A percentile compares a stretch with the other conserved stretches of the same genome.
These are phyloP conservation scores for Symphodus melops DNA, from an alignment of 2,113 vertebrate genomes.

Conservation along the genomic window DNA sequence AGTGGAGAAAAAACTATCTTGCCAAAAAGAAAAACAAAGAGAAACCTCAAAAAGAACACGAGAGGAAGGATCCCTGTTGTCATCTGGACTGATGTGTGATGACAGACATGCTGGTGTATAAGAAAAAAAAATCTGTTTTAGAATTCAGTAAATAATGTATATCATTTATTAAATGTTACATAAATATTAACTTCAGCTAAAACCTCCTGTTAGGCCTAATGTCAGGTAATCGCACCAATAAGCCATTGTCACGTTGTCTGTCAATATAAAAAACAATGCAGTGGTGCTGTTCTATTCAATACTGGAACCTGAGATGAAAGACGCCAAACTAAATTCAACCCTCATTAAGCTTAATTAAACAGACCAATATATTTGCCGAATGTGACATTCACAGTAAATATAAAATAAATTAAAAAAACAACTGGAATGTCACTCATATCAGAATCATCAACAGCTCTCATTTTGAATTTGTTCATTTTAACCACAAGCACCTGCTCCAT, in stretches of 20 bases:
- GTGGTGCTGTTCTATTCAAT: neutral
- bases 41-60: conserved; percentile 2
- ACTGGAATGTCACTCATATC: neutral
- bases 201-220: neutral
- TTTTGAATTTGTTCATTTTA: conserved; percentile 18
- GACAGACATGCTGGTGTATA: neutral
- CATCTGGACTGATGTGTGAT: neutral
- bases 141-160: neutral
- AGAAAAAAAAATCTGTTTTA: neutral
- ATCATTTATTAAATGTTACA: neutral
- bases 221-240: neutral
- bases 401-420: neutral
- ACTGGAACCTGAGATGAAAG: neutral
- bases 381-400: neutral
- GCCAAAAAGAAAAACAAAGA: neutral
- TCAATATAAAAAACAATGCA: neutral
- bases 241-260: neutral
- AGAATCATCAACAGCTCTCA: neutral
- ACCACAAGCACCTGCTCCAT: neutral
- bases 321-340: neutral
- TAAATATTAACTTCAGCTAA: neutral
- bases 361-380: neutral
- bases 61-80: neutral
- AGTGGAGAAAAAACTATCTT: neutral
- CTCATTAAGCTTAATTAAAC: neutral